Base-by-base conservation (phyloP, 2,113 vertebrate genomes). In the Vicugna pacos region DNA sequence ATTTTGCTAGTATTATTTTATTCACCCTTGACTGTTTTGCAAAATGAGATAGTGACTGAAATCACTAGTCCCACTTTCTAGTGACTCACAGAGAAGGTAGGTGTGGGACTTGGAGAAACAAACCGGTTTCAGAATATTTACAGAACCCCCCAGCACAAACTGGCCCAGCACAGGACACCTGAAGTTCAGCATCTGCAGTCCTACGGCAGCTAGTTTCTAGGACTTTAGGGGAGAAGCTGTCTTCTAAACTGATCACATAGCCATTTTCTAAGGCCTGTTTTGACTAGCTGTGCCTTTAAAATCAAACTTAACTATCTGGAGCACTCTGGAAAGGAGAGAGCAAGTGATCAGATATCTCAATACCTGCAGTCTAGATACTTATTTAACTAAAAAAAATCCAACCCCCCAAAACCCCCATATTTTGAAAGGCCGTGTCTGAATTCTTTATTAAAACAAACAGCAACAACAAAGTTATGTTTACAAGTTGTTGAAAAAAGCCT, bases 1-100 rank as follows among this genome's bases (percentile, higher is more conserved):
- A 89, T 73, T 88, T 95, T 93, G 58, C 60, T 93, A 89, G 11
- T 56, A 52, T 69, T 82, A 32, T 87, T 93, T 85, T 92, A 93
- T 94, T 96, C 75, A 64, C 76, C 38, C 38, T 72, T 97, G n/a
- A 70, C 67, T 32, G 3, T 75, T 94, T 73, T 46, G 42, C 30
- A 58, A 81, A 93, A 70, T 52, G 48, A 94, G 9, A 85, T 54
- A 54, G 26, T 90, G 42, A 48, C 50, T 88, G 76, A 92, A 92
- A 77, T 46, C 77, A 84, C 32, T 42, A 92, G 67, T 56, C 28
- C 3, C 20, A 58, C 32, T 89, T 92, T 84, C 26, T 64, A 76
- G 48, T 19, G 58, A 87, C 69, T 12, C 58, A 89, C 32, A 85
- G n/a, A 26, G 54, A 46, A 86, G 38, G 26, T 73, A 3, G 22